Conservation (phyloP, 2,888 invertebrate genomes). For the Volucella inanis region DNA sequence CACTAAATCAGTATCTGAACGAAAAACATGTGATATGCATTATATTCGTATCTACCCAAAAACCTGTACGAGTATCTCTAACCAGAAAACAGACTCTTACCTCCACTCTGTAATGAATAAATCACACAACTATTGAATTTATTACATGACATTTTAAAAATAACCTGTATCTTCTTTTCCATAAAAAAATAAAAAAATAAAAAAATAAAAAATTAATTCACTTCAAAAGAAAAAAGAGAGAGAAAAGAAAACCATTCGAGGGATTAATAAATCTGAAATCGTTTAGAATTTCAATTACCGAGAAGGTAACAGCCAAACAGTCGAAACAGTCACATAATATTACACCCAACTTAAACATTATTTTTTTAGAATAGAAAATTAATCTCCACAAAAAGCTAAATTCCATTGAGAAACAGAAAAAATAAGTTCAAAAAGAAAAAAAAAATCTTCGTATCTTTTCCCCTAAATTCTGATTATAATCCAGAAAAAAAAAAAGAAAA, state of each 20-base stretch:
- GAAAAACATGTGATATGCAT: constrained; percentile 62
- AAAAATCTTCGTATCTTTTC: constrained; percentile 27
- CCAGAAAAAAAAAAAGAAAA: constrained; percentile 28
- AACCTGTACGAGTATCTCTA: constrained; percentile 5
- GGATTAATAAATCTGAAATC: constrained; percentile 61
- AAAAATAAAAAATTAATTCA: background rate
- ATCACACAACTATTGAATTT: constrained; percentile 64
- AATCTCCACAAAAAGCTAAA: constrained; percentile 50
- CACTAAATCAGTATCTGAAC: constrained; percentile 40
- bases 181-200: too few species aligned
- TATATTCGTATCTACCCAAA: constrained; percentile 23
- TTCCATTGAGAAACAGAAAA: constrained; percentile 18
- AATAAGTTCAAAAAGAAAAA: background rate
- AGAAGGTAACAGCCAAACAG: background rate
- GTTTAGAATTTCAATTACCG: constrained; percentile 65
- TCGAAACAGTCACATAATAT: constrained; percentile 4
- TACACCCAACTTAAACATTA: constrained; percentile 50
- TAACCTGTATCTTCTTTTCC: constrained; percentile 53
- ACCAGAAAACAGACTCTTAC: constrained; percentile 1
- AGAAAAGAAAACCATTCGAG: background rate
- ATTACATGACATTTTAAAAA: constrained; percentile 56
- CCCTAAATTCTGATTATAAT: constrained; percentile 55
- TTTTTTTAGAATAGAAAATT: constrained; percentile 58
- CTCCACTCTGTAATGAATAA: constrained; percentile 47
- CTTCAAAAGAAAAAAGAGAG: background rate